Evolutionary conservation across 2,888 invertebrate genomes (phyloP), one percentile per base, ranked within the genome.

Genomic region (Amphipyra tragopoginis): DNA sequence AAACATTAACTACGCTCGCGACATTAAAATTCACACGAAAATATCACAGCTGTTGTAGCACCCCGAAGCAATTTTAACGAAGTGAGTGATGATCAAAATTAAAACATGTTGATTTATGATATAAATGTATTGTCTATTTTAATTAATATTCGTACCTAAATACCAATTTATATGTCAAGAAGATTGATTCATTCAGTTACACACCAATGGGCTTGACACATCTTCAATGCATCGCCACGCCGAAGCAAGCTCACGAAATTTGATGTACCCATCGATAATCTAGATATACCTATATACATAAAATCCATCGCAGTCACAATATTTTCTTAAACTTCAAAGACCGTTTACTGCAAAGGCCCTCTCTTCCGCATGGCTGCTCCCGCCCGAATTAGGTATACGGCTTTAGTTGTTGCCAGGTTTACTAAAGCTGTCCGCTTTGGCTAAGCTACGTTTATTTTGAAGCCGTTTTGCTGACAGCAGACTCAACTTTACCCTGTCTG

Each of bases 251-350:
- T 21, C 21, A 21, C 21, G 21, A 21, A 21, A 21, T 21, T 3
- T 2, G 3, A 21, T 3, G 21, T n/a, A 3, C 21, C 21, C 21
- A 21, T 21, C 21, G 3, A 2, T 21, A 21, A 2, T 21, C 21
- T 21, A 21, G 21, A 21, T 21, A 21, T 1, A 3, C 21, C 21
- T 43, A 11, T 15, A 6, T 50, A 44, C 10, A 39, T 39, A 38
- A 42, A 50, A 47, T 33, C 39, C 65, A 21, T 38, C 39, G 34
- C 15, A 15, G 40, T 55, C 50, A 53, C 45, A 47, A 61, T 64
- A 59, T 73, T 65, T 57, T 62, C 48, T 45, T 61, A 73, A 69
- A 69, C 62, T 47, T 75, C 56, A 77, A 75, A 69, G 62, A 29
- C 54, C 36, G 49, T 57, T 62, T 65, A 57, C 36, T 50, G 45